Percentiles rank a stretch among this genome's conserved stretches.
Evolutionary conservation across 1,140 invertebrate genomes (phyloP).

Genomic region (Asobara japonica): DNA sequence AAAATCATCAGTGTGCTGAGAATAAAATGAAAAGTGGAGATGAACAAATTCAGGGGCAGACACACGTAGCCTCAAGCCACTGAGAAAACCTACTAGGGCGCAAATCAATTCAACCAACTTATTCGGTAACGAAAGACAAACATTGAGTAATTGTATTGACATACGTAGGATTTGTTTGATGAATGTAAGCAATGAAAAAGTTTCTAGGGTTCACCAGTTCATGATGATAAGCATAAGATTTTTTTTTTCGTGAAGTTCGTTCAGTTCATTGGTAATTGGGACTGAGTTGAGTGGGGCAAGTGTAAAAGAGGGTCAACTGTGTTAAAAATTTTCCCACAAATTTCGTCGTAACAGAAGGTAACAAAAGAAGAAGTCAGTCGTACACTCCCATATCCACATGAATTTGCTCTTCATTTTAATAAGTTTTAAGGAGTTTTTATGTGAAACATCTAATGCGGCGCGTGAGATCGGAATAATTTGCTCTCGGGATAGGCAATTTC

Average conservation of each 20-base stretch:
- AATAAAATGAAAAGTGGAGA: neutral
- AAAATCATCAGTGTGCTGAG: neutral
- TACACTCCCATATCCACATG: too few relatives aligned
- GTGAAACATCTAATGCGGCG: too few relatives aligned
- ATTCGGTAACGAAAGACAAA: conserved; percentile 1
- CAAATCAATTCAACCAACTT: conserved; percentile 5
- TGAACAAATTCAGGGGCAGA: neutral
- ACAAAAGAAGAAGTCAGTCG: too few relatives aligned
- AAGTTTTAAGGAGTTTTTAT: too few relatives aligned
- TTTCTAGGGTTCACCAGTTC: neutral
- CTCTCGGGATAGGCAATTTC: too few relatives aligned
- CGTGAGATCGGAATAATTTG: too few relatives aligned
- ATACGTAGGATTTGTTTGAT: neutral
- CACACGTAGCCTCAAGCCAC: neutral
- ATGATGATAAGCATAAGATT: neutral
- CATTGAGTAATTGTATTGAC: neutral
- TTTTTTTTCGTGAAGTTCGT: neutral
- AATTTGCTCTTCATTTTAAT: too few relatives aligned
- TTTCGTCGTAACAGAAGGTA: too few relatives aligned
- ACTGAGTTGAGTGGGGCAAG: neutral
- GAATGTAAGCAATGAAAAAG: neutral
- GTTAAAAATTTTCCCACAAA: too few relatives aligned
- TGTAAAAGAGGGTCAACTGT: too few relatives aligned
- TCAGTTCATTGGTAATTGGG: neutral
- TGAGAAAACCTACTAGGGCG: neutral